Evolutionary conservation across 2,888 invertebrate species (phyloP), one percentile per base, ranked within the genome.

Genomic region (Catocala sponsa): DNA sequence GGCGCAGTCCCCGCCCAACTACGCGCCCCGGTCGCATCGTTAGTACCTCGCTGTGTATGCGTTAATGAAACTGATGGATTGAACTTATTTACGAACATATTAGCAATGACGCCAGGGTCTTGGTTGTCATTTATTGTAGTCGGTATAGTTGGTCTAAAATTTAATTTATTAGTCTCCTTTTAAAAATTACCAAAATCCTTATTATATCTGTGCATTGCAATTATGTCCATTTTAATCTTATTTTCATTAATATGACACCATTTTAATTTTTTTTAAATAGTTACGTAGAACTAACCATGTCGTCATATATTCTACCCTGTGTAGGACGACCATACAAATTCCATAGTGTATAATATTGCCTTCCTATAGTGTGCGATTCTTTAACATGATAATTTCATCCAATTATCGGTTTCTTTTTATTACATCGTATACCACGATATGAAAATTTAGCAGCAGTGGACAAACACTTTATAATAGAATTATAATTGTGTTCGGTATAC

Each of bases 191-290:
- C 42, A 11, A 53, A 57, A 5, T 59, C 58, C 25, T 58, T 58
- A 35, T 58, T 58, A 4, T 46, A 33, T 1, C 58, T 51, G 10
- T 52, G 38, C 1, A 11, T 47, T n/a, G n/a, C n/a, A n/a, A n/a
- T n/a, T n/a, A n/a, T n/a, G n/a, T n/a, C n/a, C n/a, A n/a, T n/a
- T n/a, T n/a, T n/a, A n/a, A n/a, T n/a, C n/a, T n/a, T n/a, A n/a
- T n/a, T n/a, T n/a, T n/a, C n/a, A n/a, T n/a, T n/a, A 12, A 13
- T 10, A 13, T 59, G 59, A 46, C 59, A 59, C 53, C 59, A 59
- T 13, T 10, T 52, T 2, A 59, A 13, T 10, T 59, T 53, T 35
- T 38, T 51, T 51, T 58, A 51, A 58, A 51, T 1, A 43, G 0
- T 9, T 38, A 51, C 13, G 43, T 49, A 12, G 42, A 33, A 43